Evolutionary conservation across 2,797 vertebrate genomes (phyloP), one percentile per base, ranked within the genome.

Genomic region (Coracias cyanogaster): DNA sequence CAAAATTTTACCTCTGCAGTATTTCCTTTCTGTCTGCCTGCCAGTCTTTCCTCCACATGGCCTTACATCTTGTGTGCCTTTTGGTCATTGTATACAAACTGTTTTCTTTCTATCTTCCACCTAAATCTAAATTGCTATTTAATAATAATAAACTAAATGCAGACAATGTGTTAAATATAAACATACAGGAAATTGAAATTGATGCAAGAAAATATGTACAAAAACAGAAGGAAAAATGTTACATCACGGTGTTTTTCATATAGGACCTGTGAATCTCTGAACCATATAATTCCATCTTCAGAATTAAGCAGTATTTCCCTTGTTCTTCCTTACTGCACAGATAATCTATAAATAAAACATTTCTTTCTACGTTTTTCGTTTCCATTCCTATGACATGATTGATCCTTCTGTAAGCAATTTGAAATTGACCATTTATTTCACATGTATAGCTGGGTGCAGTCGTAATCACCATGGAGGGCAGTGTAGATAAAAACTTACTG

Each of bases 241-340:
- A 87, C 55, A 90, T 90, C 24, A 37, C 73, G 26, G 7, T 13
- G 25, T 15, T 92, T 79, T 96, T 55, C 70, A 49, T 21, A 43
- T 3, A 67, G 3, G 25, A 69, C 25, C 39, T 43, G 24, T 54
- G n/a, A 64, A 57, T 69, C 43, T 82, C 71, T 52, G 66, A 93
- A 94, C 19, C n/a, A 92, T 45, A 46, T 60, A 96, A 94, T 82
- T 82, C 10, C 55, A 14, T 91, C 64, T 90, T 64, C 8, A 1
- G 79, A 91, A 96, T 80, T 49, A 84, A 62, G 15, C 7, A 77
- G 28, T 95, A 81, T 82, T 94, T 84, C 55, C 49, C 89, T 94
- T 95, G 45, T 65, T 95, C 43, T 73, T 96, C 86, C 92, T 96
- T 96, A 76, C 39, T 86, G 58, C 43, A 64, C 12, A 65, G 45